Percentiles rank a stretch among this genome's conserved stretches.
Evolutionary conservation across 1,140 invertebrate species (phyloP).

Genomic region (Colletes gigas): DNA sequence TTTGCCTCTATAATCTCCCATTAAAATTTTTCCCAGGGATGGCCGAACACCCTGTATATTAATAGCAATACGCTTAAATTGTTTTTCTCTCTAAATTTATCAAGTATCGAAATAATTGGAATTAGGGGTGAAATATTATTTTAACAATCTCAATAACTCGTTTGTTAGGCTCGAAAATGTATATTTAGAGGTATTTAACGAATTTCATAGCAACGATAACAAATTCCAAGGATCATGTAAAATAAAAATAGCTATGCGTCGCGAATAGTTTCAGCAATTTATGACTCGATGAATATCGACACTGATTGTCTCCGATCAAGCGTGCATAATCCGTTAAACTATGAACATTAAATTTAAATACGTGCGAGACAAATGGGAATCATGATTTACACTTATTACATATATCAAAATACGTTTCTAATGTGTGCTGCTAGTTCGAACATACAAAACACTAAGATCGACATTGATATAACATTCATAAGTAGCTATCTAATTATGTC

Average conservation of each 20-base stretch:
- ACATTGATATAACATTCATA: constrained; percentile 27
- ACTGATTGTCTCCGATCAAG: constrained; percentile 53
- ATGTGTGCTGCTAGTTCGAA: constrained; percentile 14
- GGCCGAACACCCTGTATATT: not conserved
- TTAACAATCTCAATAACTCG: not conserved
- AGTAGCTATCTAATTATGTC: constrained; percentile 25
- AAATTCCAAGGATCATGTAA: not conserved
- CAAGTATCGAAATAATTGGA: not conserved
- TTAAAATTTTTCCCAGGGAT: not conserved
- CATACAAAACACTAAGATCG: constrained; percentile 30
- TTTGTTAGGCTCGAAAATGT: not conserved
- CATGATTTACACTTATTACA: constrained; percentile 26
- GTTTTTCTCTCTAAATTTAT: not conserved
- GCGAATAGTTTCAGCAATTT: constrained; percentile 35
- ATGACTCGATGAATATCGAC: constrained; percentile 30
- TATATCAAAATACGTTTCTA: constrained; percentile 43
- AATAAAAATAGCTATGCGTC: constrained; percentile 25
- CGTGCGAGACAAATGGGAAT: constrained; percentile 12
- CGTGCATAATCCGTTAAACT: constrained; percentile 28
- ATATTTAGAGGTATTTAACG: not conserved
- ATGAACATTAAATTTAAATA: constrained; percentile 40
- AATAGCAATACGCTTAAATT: not conserved
- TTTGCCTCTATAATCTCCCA: too few relatives aligned
- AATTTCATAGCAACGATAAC: not conserved
- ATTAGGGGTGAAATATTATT: not conserved